phyloP scores from a whole-genome alignment of 2,888 invertebrate genomes.

The Anoplius nigerrimus region DNA sequence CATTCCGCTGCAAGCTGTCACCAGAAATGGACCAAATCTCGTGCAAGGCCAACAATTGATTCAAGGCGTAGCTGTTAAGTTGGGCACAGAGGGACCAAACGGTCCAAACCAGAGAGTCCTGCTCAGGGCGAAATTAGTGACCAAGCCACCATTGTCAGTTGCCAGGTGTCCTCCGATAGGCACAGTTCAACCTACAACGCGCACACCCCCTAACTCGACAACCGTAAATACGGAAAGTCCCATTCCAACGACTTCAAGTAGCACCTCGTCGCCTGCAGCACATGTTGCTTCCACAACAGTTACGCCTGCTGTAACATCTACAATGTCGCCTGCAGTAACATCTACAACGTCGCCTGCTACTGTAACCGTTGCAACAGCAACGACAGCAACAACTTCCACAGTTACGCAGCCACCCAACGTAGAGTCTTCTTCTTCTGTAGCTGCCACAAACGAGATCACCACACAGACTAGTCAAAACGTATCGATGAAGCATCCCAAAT shows the following conservation, averaged over 20 bases:
- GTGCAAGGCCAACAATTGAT: conserved; percentile 75
- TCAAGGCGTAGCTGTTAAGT: conserved; percentile 81
- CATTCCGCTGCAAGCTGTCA: conserved; percentile 78
- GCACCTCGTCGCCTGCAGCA: conserved; percentile 5
- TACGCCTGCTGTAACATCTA: conserved; percentile 4
- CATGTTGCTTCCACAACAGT: too few species aligned
- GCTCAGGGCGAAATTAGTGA: conserved; percentile 80
- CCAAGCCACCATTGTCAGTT: conserved; percentile 76
- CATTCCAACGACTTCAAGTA: conserved; percentile 53
- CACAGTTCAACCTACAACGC: conserved; percentile 77
- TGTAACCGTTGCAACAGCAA: conserved; percentile 32
- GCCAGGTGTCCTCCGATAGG: conserved; percentile 77
- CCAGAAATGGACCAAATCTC: conserved; percentile 72
- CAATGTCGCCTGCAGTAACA: not conserved
- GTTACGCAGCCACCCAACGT: not conserved
- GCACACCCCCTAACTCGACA: conserved; percentile 65
- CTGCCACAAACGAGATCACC: conserved; percentile 31
- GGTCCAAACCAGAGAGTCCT: conserved; percentile 80
- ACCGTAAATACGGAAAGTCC: conserved; percentile 45
- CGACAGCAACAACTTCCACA: not conserved
- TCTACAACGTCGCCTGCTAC: not conserved
- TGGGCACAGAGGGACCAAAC: conserved; percentile 80
- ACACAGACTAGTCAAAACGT: conserved; percentile 14
- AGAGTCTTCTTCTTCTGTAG: conserved; percentile 15
- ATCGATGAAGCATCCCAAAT: conserved; percentile 22